Conservation (phyloP, 2,797 vertebrate genomes). For the Emydoidea blandingii region DNA sequence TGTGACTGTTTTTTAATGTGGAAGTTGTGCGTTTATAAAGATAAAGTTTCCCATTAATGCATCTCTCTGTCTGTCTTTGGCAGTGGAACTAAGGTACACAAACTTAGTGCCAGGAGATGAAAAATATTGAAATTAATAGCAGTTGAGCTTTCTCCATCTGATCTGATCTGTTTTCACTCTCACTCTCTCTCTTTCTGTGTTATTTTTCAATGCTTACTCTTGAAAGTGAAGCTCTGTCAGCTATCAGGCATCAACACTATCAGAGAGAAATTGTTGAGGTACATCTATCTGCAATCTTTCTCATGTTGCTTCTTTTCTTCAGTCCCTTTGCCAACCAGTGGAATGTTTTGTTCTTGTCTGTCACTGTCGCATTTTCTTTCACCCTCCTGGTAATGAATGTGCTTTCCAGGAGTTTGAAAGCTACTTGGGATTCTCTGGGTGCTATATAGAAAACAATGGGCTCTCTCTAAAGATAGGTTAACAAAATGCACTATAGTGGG, state of each 20-base stretch:
- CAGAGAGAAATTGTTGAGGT: not conserved
- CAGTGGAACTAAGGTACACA: not conserved
- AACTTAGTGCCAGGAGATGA: not conserved
- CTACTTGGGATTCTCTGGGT: not conserved
- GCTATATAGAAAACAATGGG: not conserved
- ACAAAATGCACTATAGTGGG: not conserved
- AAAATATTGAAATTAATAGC: constrained; percentile 9
- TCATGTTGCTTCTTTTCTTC: not conserved
- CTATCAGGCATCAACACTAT: constrained; percentile 23
- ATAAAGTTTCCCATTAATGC: not conserved
- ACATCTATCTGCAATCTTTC: not conserved
- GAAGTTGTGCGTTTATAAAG: not conserved
- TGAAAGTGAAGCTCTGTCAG: constrained; percentile 7
- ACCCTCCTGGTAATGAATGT: not conserved
- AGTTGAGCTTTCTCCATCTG: not conserved
- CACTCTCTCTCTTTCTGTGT: not conserved
- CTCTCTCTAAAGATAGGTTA: not conserved
- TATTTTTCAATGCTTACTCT: not conserved
- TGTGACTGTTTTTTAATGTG: not conserved
- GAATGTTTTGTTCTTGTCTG: not conserved
- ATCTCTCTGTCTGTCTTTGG: not conserved
- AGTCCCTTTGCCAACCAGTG: not conserved
- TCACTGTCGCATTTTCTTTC: not conserved
- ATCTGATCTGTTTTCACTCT: rapidly evolving
- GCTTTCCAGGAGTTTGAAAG: not conserved